Evolutionary conservation across 2,113 vertebrate species (phyloP).

Genomic region (Lonchura striata): DNA sequence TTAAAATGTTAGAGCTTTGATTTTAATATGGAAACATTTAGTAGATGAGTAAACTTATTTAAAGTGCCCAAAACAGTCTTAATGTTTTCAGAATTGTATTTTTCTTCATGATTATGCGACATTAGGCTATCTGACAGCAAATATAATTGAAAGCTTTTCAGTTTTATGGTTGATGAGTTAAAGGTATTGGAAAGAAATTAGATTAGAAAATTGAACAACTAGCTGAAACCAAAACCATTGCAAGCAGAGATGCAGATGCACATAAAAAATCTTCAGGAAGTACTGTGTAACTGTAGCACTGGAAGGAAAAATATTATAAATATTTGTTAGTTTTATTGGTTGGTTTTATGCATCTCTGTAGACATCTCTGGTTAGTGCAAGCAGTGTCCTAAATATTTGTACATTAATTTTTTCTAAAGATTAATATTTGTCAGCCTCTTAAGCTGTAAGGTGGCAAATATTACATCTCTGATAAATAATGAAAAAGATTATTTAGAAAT

Average conservation of each 20-base stretch:
- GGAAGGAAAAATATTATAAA: neutral
- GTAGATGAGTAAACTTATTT: neutral
- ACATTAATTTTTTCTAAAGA: neutral
- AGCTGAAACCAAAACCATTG: neutral
- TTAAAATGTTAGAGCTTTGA: neutral
- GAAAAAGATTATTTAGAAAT: neutral
- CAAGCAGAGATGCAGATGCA: neutral
- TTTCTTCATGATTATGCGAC: neutral
- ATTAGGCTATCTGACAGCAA: neutral
- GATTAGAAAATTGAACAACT: neutral
- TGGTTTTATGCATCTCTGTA: neutral
- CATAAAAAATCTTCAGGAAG: neutral
- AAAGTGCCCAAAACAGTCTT: neutral
- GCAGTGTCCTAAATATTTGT: neutral
- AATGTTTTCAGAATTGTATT: neutral
- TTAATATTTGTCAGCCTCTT: neutral
- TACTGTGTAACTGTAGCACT: neutral
- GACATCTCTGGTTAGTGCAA: neutral
- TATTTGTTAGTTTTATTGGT: neutral
- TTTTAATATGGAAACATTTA: neutral
- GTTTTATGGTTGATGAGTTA: neutral
- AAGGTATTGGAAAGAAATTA: slow-evolving; percentile 2
- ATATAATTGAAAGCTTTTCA: neutral
- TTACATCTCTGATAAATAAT: neutral
- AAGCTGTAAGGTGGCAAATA: neutral